Evolutionary conservation across 2,113 vertebrate genomes (phyloP).

Genomic region (Pangasianodon hypophthalmus): DNA sequence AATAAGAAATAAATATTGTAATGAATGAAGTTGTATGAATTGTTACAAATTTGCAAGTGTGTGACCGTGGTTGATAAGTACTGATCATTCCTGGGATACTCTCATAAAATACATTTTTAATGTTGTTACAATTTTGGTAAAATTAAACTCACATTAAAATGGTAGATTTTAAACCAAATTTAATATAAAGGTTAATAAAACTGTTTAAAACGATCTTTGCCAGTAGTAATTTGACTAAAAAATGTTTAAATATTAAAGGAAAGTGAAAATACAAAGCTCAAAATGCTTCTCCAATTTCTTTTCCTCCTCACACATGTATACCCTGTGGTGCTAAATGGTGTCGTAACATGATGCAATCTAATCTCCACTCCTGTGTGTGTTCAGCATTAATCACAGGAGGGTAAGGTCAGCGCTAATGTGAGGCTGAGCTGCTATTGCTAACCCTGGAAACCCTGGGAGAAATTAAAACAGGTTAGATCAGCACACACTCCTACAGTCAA

Average conservation of each 20-base stretch:
- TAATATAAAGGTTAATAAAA: background rate
- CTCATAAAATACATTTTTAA: background rate
- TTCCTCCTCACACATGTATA: background rate
- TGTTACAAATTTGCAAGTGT: background rate
- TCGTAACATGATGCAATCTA: conserved; percentile 16
- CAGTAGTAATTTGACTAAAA: background rate
- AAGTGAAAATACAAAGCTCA: background rate
- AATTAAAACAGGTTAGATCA: background rate
- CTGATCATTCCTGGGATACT: background rate
- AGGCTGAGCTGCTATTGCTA: conserved; percentile 7
- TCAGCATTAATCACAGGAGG: conserved; percentile 6
- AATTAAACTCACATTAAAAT: background rate
- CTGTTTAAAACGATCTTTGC: background rate
- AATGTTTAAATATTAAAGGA: background rate
- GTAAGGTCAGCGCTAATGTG: conserved; percentile 21
- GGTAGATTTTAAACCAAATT: background rate
- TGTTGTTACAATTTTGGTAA: background rate
- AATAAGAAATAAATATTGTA: background rate
- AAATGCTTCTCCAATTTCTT: background rate
- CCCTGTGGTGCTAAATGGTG: conserved; percentile 21
- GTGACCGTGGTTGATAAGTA: background rate
- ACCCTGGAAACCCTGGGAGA: conserved; percentile 2
- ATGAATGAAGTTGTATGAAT: background rate
- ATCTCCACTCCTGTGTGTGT: conserved; percentile 9
- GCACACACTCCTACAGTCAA: background rate